These are phyloP conservation scores for Coregonus suidteri DNA, from an alignment of 2,797 vertebrate species.

Conservation along the genomic window DNA sequence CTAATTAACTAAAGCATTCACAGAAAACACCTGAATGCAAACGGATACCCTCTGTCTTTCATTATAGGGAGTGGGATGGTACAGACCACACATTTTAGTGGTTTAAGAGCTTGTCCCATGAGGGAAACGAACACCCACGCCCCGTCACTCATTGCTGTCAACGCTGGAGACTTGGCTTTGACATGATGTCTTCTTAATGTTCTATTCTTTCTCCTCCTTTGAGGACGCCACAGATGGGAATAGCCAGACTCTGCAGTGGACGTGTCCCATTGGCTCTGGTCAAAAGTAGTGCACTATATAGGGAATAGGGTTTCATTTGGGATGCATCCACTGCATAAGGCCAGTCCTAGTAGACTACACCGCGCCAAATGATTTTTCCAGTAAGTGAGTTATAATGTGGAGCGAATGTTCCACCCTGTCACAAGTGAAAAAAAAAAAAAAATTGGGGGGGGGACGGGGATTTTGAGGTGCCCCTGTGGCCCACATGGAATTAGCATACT, in stretches of 20 bases:
- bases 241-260: conserved; percentile 56
- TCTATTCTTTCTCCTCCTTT: conserved; percentile 49
- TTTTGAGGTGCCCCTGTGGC: conserved; percentile 61
- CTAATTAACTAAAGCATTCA: conserved; percentile 25
- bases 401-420: conserved; percentile 23
- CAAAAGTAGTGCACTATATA: not conserved
- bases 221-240: conserved; percentile 24
- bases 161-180: conserved; percentile 34
- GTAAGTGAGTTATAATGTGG: conserved; percentile 31
- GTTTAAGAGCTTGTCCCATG: conserved; percentile 39
- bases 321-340: too few species aligned
- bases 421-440: conserved; percentile 52
- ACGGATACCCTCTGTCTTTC: conserved; percentile 41
- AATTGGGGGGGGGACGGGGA: too few species aligned
- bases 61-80: conserved; percentile 31
- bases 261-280: conserved; percentile 14
- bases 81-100: conserved; percentile 39
- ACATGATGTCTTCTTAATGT: conserved; percentile 42
- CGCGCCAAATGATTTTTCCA: conserved; percentile 28
- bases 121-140: conserved; percentile 53
- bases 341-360: conserved; percentile 26
- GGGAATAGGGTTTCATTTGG: too few species aligned
- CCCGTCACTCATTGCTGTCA: conserved; percentile 59
- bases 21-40: conserved; percentile 58
- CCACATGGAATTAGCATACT: conserved; percentile 49